These are phyloP conservation scores for Circaetus cinerascens DNA, from an alignment of 2,113 vertebrate genomes.

Conservation along the genomic window DNA sequence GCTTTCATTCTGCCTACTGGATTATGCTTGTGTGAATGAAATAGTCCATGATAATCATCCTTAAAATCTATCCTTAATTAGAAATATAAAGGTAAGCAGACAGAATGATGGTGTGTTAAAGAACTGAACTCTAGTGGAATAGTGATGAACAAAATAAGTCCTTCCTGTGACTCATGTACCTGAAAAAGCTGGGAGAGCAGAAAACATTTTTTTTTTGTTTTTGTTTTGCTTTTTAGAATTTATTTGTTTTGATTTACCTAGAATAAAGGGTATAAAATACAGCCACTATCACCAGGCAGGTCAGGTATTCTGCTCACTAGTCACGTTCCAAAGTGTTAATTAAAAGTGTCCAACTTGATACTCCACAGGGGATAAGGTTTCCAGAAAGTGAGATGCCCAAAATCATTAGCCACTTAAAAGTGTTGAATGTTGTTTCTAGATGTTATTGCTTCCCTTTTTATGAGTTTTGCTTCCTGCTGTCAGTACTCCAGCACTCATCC, in stretches of 20 bases:
- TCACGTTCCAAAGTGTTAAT: neutral
- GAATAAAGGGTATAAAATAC: neutral
- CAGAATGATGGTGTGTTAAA: neutral
- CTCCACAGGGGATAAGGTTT: neutral
- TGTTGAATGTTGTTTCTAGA: neutral
- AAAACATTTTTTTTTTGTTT: neutral
- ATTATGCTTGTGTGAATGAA: neutral
- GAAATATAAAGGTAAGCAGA: neutral
- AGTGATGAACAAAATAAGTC: neutral
- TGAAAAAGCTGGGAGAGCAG: neutral
- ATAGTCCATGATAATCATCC: neutral
- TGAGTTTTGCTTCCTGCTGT: neutral
- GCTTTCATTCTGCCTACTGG: neutral
- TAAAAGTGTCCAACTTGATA: neutral
- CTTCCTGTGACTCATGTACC: rapidly evolving
- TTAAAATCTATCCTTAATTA: neutral
- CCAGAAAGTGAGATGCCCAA: neutral
- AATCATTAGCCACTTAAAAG: neutral
- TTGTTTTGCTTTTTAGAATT: neutral
- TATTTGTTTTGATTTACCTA: neutral
- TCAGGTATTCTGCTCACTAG: neutral
- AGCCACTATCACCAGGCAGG: neutral
- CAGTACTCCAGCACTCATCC: neutral
- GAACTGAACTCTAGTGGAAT: neutral
- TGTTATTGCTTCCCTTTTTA: neutral